Percentiles rank a stretch among this genome's conserved stretches.
Conservation (phyloP, 2,888 invertebrate species). For the Drosophila anomalata region DNA sequence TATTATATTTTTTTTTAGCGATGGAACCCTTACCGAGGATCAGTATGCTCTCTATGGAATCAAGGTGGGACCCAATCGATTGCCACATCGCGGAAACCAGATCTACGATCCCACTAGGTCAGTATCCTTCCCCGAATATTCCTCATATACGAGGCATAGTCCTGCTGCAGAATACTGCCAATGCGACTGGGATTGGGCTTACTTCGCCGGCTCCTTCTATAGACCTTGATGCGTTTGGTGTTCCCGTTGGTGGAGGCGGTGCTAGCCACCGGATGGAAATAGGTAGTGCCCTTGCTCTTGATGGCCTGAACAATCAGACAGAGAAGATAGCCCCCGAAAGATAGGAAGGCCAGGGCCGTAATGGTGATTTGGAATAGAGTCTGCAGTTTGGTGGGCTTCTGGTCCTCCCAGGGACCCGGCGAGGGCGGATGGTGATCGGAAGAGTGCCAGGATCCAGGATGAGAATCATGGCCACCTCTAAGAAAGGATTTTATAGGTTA, state of each 20-base stretch:
- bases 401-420: slow-evolving; percentile 63
- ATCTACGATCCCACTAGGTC: slow-evolving; percentile 84
- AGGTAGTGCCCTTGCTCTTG: slow-evolving; percentile 86
- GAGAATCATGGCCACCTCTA: slow-evolving; percentile 23
- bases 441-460: slow-evolving; percentile 42
- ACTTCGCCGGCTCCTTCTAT: slow-evolving; percentile 71
- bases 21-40: slow-evolving; percentile 88
- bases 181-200: neutral
- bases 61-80: slow-evolving; percentile 86
- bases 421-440: slow-evolving; percentile 8
- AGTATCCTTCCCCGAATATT: slow-evolving; percentile 52
- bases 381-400: slow-evolving; percentile 87
- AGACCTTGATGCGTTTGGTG: slow-evolving; percentile 82
- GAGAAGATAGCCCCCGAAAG: slow-evolving; percentile 92
- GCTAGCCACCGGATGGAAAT: slow-evolving; percentile 81
- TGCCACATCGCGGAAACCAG: slow-evolving; percentile 84
- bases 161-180: slow-evolving; percentile 25
- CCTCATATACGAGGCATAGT: slow-evolving; percentile 58
- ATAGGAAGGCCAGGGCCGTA: slow-evolving; percentile 91
- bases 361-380: slow-evolving; percentile 91
- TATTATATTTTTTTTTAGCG: slow-evolving; percentile 83
- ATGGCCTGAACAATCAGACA: slow-evolving; percentile 91
- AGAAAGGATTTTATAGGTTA: neutral
- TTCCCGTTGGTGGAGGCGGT: slow-evolving; percentile 67
- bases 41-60: slow-evolving; percentile 89